Percentiles rank a stretch among this genome's conserved stretches.
Evolutionary conservation across 2,888 invertebrate genomes (phyloP).

Genomic region (Lissonota sp.): DNA sequence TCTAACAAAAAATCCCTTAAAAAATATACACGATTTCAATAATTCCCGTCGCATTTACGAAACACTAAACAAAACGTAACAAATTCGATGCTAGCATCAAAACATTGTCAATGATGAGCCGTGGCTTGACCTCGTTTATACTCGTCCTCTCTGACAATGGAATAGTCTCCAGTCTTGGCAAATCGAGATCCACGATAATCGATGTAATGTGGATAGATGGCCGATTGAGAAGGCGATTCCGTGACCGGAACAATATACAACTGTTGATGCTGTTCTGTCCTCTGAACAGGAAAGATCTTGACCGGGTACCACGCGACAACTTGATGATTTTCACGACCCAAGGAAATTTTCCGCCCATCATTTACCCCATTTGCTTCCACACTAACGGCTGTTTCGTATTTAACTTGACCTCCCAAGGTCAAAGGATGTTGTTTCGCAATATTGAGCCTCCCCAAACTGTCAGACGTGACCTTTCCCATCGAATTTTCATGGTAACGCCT

Average conservation of each 20-base stretch:
- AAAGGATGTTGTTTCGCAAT: conserved; percentile 42
- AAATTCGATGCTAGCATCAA: too few relatives aligned
- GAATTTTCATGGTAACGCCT: conserved; percentile 13
- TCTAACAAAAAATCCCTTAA: not conserved
- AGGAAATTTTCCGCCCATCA: too few relatives aligned
- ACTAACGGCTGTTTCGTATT: not conserved
- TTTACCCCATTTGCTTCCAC: conserved; percentile 10
- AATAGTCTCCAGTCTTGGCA: conserved; percentile 33
- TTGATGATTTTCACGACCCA: conserved; percentile 1
- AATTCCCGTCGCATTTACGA: too few relatives aligned
- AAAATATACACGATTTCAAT: not conserved
- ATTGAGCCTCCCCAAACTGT: not conserved
- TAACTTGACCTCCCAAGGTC: conserved; percentile 13
- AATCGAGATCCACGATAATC: conserved; percentile 21
- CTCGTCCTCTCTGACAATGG: not conserved
- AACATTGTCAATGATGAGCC: conserved; percentile 3
- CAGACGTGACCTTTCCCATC: not conserved
- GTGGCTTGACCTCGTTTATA: conserved; percentile 27
- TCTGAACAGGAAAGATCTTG: conserved; percentile 42
- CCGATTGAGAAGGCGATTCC: not conserved
- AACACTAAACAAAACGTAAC: too few relatives aligned
- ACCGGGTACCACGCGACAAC: conserved; percentile 24
- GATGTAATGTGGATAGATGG: conserved; percentile 18
- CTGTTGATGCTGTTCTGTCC: conserved; percentile 18
- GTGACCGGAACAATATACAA: conserved; percentile 13